Conservation (phyloP, 2,797 vertebrate genomes). For the Danio albolineatus region DNA sequence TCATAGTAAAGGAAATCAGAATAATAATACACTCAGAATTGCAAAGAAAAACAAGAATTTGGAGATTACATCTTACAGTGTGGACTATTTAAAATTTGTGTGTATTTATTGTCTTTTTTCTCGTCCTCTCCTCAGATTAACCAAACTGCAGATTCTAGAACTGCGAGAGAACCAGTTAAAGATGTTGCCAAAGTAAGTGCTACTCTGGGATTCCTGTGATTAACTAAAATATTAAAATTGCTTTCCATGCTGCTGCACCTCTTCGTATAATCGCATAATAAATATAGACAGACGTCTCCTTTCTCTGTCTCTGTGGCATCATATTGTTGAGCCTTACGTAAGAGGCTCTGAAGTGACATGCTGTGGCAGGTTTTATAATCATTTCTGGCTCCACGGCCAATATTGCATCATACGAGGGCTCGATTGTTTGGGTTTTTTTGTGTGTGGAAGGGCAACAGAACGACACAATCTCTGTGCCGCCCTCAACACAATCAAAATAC, state of each 20-base stretch:
- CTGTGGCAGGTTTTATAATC: slow-evolving; percentile 74
- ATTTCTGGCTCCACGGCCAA: slow-evolving; percentile 53
- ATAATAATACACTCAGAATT: too few species aligned
- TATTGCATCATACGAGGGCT: slow-evolving; percentile 60
- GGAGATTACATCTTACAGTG: too few species aligned
- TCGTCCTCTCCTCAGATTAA: slow-evolving; percentile 80
- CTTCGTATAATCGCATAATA: neutral
- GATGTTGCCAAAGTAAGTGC: slow-evolving; percentile 98
- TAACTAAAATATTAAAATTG: slow-evolving; percentile 21
- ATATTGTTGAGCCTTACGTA: slow-evolving; percentile 70
- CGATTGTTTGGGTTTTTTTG: slow-evolving; percentile 19
- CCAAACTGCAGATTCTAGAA: slow-evolving; percentile 96
- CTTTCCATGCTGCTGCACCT: neutral
- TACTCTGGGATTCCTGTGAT: slow-evolving; percentile 11
- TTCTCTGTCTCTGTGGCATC: slow-evolving; percentile 57
- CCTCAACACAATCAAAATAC: neutral
- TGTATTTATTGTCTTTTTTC: neutral
- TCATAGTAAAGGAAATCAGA: too few species aligned
- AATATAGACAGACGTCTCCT: neutral
- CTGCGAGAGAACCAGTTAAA: slow-evolving; percentile 98
- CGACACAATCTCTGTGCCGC: neutral
- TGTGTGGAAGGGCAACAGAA: neutral
- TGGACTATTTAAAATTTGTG: neutral
- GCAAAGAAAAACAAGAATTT: too few species aligned
- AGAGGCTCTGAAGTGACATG: slow-evolving; percentile 63